Conservation (phyloP, 2,113 vertebrate species). For the Esox niger region DNA sequence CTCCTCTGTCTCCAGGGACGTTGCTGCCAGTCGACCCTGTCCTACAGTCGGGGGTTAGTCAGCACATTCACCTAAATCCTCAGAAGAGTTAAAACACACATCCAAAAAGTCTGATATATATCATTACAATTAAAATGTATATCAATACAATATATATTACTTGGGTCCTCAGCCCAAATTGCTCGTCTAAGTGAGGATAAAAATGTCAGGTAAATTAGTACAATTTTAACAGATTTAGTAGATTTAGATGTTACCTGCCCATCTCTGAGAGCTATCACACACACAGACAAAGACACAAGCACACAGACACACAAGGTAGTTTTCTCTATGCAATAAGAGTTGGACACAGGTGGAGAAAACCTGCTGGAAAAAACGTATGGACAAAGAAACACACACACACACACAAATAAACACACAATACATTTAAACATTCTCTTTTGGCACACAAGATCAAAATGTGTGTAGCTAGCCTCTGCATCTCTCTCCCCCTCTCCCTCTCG, state of each 20-base stretch:
- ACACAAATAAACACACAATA: neutral
- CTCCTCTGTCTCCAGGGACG: constrained; percentile 30
- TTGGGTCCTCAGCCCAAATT: no score
- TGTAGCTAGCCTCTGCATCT: neutral
- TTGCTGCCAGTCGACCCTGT: constrained; percentile 31
- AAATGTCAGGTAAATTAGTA: no score
- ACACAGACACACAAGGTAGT: no score
- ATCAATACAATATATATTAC: no score
- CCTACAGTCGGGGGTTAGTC: constrained; percentile 81
- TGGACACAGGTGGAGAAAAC: neutral
- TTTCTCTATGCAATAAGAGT: constrained; percentile 19
- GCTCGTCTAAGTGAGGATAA: no score
- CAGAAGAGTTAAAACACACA: neutral
- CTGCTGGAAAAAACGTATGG: neutral
- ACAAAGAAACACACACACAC: constrained; percentile 9
- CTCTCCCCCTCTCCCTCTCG: neutral
- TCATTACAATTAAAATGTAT: no score
- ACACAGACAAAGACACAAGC: no score
- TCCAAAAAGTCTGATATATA: no score
- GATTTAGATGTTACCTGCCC: no score
- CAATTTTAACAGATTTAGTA: neutral
- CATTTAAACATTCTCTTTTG: neutral
- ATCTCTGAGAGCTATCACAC: no score
- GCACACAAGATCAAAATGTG: neutral
- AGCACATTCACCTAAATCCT: neutral